phyloP scores from a whole-genome alignment of 1,140 invertebrate species.

The Meloidogyne hapla region DNA sequence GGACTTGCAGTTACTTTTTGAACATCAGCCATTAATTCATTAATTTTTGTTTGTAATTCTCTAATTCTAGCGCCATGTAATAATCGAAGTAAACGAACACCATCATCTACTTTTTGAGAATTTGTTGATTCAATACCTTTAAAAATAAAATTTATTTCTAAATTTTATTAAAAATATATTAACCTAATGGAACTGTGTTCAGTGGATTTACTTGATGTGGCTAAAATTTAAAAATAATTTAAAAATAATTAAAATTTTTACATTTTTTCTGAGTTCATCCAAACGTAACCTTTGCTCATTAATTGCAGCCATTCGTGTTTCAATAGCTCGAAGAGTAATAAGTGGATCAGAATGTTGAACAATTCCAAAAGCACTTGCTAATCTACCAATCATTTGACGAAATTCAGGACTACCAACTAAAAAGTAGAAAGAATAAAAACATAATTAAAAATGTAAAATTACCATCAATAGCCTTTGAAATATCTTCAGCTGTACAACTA shows the following conservation, averaged over 20 bases:
- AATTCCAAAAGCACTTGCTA: conserved; percentile 24
- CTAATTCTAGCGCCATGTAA: conserved; percentile 68
- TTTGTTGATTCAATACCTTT: conserved; percentile 19
- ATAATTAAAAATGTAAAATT: neutral
- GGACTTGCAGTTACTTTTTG: conserved; percentile 92
- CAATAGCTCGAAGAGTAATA: conserved; percentile 31
- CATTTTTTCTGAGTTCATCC: neutral
- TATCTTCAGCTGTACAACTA: neutral
- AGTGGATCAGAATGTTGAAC: conserved; percentile 27
- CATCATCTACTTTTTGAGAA: conserved; percentile 34
- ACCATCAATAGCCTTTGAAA: neutral
- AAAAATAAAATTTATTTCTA: neutral
- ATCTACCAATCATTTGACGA: neutral
- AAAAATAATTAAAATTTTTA: neutral
- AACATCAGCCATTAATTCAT: conserved; percentile 85
- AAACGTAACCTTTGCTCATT: neutral
- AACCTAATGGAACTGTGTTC: neutral
- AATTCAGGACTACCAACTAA: neutral
- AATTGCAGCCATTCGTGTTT: conserved; percentile 19
- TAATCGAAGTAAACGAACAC: conserved; percentile 37
- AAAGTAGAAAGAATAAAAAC: neutral
- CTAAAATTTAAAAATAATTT: conserved; percentile 6
- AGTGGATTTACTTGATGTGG: conserved; percentile 1
- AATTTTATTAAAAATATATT: neutral
- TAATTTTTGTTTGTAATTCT: conserved; percentile 87